Evolutionary conservation across 1,140 invertebrate species (phyloP), one percentile per base, ranked within the genome.

Genomic region (Aphelenchoides avenae): DNA sequence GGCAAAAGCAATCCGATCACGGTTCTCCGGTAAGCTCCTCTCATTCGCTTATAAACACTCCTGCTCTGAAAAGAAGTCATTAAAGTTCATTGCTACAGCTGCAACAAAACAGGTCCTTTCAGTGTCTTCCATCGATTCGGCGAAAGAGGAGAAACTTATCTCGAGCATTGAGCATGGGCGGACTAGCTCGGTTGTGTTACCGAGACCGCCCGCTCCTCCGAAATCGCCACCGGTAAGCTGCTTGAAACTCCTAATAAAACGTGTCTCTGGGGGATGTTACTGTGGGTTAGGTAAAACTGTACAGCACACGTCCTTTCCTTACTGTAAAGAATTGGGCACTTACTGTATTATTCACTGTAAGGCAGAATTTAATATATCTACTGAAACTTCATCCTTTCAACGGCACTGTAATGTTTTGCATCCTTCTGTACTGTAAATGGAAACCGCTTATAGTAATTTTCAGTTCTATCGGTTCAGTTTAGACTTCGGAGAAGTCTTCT

Each of bases 141-240:
- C 59, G 22, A 59, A 59, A 47, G 57, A 59, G 42, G 57, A 59
- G 36, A 37, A 48, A 24, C 22, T 59, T 22, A 41, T 59, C 39
- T 40, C 60, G 26, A 61, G 33, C 41, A 46, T 59, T 18, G 57
- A 59, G 11, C 57, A 59, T 15, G 15, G 7, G 27, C 20, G 11
- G 43, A 36, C 33, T 5, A 20, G 40, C 18, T 29, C 47, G 15
- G 30, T 61, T 34, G 46, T 59, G 13, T 7, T 59, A 11, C 57
- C 57, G 3, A 44, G 22, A 29, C 57, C 57, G 20, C 22, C 20
- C 9, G n/a, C n/a, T n/a, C 31, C 18, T 31, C 13, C 26, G 26
- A 44, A 51, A 31, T 20, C 50, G 11, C 29, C 1, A 15, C 49
- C 18, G 6, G 26, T 13, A 39, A 31, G 9, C 4, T 27, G 13